Evolutionary conservation across 1,140 invertebrate species (phyloP).

Genomic region (Pseudoatta argentina): DNA sequence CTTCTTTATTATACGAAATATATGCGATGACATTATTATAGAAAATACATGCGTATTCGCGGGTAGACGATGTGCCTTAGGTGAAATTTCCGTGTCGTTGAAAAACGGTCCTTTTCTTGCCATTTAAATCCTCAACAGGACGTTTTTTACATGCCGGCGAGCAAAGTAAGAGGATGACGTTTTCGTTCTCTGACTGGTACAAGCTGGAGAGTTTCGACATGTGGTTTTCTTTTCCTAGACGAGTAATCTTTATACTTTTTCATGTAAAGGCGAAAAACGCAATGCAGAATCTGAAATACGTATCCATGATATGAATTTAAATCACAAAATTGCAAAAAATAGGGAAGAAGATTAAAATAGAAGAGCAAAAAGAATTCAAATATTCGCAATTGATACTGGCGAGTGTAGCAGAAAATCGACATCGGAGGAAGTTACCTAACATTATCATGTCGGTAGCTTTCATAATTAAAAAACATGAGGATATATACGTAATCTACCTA

Average conservation of each 20-base stretch:
- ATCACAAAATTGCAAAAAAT: neutral
- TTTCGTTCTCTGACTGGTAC: slow-evolving; percentile 8
- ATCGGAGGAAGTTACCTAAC: neutral
- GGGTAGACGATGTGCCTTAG: neutral
- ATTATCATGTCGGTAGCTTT: neutral
- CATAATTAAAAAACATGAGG: slow-evolving; percentile 26
- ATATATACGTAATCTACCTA: slow-evolving; percentile 13
- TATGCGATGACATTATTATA: neutral
- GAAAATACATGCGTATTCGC: neutral
- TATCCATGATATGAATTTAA: neutral
- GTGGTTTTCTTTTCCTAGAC: slow-evolving; percentile 19
- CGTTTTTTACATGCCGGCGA: slow-evolving; percentile 43
- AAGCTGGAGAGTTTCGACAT: slow-evolving; percentile 29
- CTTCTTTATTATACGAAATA: neutral
- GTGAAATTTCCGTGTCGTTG: slow-evolving; percentile 21
- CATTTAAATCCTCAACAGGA: slow-evolving; percentile 24
- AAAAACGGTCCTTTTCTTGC: slow-evolving; percentile 20
- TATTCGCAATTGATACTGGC: neutral
- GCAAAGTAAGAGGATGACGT: slow-evolving; percentile 44
- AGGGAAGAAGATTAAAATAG: neutral
- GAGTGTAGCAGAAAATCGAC: neutral
- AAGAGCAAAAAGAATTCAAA: neutral
- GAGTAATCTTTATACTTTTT: neutral
- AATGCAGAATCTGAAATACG: neutral
- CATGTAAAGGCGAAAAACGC: neutral